Conservation (phyloP, 2,888 invertebrate species). For the Germaria angustata region DNA sequence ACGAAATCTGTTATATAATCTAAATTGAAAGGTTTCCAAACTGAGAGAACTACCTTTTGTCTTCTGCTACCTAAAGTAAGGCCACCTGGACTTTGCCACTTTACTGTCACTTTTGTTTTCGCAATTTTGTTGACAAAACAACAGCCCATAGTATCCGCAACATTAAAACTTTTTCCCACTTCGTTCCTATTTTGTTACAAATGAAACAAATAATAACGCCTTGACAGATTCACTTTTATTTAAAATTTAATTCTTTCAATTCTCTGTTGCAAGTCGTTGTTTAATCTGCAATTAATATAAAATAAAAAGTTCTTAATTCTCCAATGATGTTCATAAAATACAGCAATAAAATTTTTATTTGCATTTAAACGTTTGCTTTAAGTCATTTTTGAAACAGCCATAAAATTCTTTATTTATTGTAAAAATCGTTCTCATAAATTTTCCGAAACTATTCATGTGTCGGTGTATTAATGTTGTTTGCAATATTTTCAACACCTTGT, state of each 20-base stretch:
- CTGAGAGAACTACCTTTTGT: too few relatives aligned
- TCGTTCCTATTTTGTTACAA: too few relatives aligned
- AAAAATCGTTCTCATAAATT: slow-evolving; percentile 36
- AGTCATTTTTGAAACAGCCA: neutral
- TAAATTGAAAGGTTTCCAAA: neutral
- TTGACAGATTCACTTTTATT: too few relatives aligned
- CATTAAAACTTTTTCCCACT: neutral
- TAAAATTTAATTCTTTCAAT: too few relatives aligned
- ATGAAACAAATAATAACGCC: too few relatives aligned
- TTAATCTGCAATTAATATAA: neutral
- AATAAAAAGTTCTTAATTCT: neutral
- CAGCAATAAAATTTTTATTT: neutral
- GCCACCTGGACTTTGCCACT: too few relatives aligned
- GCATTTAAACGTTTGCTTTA: neutral
- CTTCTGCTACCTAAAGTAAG: too few relatives aligned
- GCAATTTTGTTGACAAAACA: too few relatives aligned
- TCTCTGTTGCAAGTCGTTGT: neutral
- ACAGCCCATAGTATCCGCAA: too few relatives aligned
- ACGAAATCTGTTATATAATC: too few relatives aligned
- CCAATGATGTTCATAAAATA: neutral
- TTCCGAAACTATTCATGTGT: slow-evolving; percentile 36
- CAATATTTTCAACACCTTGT: slow-evolving; percentile 56
- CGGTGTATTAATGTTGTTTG: slow-evolving; percentile 35
- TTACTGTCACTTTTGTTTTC: too few relatives aligned
- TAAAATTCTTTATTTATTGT: slow-evolving; percentile 20